Evolutionary conservation across 2,888 invertebrate genomes (phyloP).

Genomic region (Eucriotettix oculatus): DNA sequence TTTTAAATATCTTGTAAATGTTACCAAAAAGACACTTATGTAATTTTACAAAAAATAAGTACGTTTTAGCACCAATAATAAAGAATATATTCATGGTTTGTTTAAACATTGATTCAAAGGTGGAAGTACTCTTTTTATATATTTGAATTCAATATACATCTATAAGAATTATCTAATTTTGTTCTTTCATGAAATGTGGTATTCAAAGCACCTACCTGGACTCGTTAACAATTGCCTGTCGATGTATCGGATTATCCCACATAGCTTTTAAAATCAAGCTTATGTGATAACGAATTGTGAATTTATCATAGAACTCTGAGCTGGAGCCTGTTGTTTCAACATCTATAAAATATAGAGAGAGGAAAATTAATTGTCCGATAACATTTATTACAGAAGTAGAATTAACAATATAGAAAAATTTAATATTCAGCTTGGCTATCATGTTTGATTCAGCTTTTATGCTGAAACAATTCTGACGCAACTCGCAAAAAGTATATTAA

Average conservation of each 20-base stretch:
- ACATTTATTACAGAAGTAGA: neutral
- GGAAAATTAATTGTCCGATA: neutral
- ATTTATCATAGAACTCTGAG: constrained; percentile 98
- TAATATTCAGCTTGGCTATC: too few relatives aligned
- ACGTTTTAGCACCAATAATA: too few relatives aligned
- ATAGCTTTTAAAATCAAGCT: constrained; percentile 90
- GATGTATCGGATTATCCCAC: constrained; percentile 84
- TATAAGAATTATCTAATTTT: too few relatives aligned
- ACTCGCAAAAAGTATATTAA: too few relatives aligned
- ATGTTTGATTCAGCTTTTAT: too few relatives aligned
- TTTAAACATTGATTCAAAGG: too few relatives aligned
- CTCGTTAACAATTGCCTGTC: constrained; percentile 74
- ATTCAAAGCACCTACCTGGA: constrained; percentile 36
- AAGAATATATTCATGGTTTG: too few relatives aligned
- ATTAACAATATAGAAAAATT: neutral
- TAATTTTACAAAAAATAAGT: too few relatives aligned
- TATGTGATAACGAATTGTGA: constrained; percentile 95
- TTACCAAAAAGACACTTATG: too few relatives aligned
- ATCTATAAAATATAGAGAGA: constrained; percentile 30
- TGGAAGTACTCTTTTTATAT: neutral
- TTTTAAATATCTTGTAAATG: too few relatives aligned
- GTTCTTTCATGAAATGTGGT: too few relatives aligned
- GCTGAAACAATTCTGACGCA: too few relatives aligned
- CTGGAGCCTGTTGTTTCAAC: constrained; percentile 95
- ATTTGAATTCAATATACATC: neutral